Evolutionary conservation across 2,113 vertebrate species (phyloP).

Genomic region (Uria lomvia): DNA sequence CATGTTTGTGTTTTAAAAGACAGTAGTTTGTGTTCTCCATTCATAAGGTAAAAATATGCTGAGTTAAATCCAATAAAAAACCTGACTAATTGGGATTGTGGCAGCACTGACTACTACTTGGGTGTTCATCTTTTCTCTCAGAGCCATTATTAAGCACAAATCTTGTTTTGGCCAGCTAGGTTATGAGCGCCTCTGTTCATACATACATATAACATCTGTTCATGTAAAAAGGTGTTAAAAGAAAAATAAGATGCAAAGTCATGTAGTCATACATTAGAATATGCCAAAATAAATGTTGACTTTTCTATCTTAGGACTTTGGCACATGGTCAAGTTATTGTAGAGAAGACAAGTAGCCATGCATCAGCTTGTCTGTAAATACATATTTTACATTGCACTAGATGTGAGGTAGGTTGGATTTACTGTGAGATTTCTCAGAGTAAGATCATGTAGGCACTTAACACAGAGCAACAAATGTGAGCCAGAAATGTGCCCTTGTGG

Average conservation of each 20-base stretch:
- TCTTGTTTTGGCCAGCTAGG: not conserved
- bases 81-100: not conserved
- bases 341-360: not conserved
- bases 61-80: not conserved
- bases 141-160: not conserved
- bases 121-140: not conserved
- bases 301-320: not conserved
- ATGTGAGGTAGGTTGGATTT: not conserved
- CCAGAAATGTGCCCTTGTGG: not conserved
- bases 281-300: not conserved
- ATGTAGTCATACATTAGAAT: not conserved
- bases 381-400: not conserved
- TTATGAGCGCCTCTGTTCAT: not conserved
- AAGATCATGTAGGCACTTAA: not conserved
- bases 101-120: not conserved
- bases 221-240: not conserved
- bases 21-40: not conserved
- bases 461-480: not conserved
- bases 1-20: not conserved
- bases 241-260: not conserved
- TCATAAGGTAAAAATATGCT: not conserved
- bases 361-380: not conserved
- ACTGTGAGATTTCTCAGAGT: not conserved
- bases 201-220: not conserved
- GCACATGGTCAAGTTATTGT: not conserved